phyloP scores from a whole-genome alignment of 2,113 vertebrate species.

The Semnornis frantzii region DNA sequence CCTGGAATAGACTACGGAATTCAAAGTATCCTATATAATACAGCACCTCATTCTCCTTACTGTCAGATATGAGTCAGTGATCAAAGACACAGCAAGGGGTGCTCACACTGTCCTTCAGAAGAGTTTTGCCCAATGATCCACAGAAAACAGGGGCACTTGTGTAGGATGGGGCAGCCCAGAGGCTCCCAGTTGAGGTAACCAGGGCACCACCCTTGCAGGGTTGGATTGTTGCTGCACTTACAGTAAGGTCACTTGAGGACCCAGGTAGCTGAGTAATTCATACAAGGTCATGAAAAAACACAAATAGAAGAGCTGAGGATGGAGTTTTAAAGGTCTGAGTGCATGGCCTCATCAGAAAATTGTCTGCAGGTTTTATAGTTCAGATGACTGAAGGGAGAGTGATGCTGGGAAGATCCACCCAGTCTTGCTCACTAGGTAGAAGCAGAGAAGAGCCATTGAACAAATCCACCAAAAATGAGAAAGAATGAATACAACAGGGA shows the following conservation, averaged over 20 bases:
- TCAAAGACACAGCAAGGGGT: conserved; percentile 6
- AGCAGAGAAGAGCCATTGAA: not conserved
- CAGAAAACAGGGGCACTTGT: not conserved
- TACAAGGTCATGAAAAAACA: not conserved
- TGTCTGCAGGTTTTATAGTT: not conserved
- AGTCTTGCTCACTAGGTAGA: not conserved
- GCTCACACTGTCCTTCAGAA: not conserved
- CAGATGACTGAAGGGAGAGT: not conserved
- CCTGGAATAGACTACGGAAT: not conserved
- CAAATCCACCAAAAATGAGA: not conserved
- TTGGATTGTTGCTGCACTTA: not conserved
- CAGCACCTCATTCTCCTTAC: not conserved
- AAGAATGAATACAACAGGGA: not conserved
- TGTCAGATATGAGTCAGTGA: not conserved
- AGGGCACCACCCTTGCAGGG: not conserved
- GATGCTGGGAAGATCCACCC: not conserved
- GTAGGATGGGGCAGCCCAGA: not conserved
- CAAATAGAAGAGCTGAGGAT: not conserved
- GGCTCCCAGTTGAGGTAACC: not conserved
- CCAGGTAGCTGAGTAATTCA: not conserved
- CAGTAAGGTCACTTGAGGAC: not conserved
- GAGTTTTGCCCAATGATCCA: not conserved
- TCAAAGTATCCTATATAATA: not conserved
- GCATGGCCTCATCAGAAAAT: not conserved
- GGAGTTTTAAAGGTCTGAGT: not conserved